Conservation (phyloP, 2,888 invertebrate species). For the Cerastis rubricosa region DNA sequence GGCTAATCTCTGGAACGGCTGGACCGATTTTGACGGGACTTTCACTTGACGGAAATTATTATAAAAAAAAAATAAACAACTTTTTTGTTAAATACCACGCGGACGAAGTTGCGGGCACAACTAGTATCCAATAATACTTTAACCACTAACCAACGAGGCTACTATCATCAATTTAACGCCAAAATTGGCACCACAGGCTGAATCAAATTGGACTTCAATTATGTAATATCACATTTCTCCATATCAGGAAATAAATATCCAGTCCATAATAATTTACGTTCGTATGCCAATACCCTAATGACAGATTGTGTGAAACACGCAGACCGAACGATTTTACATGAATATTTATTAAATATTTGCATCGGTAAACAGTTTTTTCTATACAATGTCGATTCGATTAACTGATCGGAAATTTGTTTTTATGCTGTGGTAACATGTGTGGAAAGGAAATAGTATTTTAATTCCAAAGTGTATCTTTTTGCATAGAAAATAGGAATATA, state of each 20-base stretch:
- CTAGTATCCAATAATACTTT: too few species aligned
- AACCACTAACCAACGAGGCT: background rate
- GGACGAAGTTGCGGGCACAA: too few species aligned
- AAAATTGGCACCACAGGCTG: background rate
- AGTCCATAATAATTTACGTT: conserved; percentile 12
- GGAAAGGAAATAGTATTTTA: background rate
- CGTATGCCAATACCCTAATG: conserved; percentile 24
- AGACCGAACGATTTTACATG: conserved; percentile 25
- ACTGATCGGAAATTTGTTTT: conserved; percentile 3
- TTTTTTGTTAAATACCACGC: too few species aligned
- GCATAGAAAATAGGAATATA: too few species aligned
- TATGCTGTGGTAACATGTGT: background rate
- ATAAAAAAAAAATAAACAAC: too few species aligned
- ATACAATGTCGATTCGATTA: conserved; percentile 24
- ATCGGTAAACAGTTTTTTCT: conserved; percentile 31
- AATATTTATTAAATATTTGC: conserved; percentile 50
- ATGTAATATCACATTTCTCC: background rate
- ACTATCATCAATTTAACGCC: background rate
- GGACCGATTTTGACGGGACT: too few species aligned
- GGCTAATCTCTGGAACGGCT: too few species aligned
- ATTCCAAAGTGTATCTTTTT: background rate
- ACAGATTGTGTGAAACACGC: conserved; percentile 35
- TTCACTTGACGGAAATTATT: too few species aligned
- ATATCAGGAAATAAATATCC: conserved; percentile 7
- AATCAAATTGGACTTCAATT: background rate